Base-by-base conservation (phyloP, 2,113 vertebrate genomes). In the Leptobrachium ailaonicum region DNA sequence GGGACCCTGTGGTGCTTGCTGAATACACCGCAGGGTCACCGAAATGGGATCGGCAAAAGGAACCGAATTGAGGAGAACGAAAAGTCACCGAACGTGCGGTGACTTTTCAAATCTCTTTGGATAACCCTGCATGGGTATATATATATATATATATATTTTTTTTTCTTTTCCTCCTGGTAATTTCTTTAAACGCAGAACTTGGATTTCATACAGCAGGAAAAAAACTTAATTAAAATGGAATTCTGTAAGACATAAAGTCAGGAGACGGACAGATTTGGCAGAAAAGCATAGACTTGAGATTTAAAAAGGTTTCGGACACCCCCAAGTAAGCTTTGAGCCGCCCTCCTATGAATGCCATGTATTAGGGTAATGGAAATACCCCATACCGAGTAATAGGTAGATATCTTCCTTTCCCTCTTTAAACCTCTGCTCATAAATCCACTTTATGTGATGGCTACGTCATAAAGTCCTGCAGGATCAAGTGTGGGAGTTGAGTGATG, bases 371-470 rank as follows among this genome's bases (percentile, higher is more conserved):
- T 77, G 42, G 50, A 69, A 77, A 60, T 20, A 58, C 43, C 42
- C 67, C 66, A 14, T 20, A 69, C 75, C 8, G 41, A 11, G 43
- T 67, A 53, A 41, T 43, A n/a, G 56, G 68, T 12, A 43, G 45
- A 44, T 53, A 60, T 42, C 45, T 70, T 70, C 75, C 11, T 60
- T 1, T 60, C 11, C 13, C 13, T 12, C 56, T 69, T 77, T 58
- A 77, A 60, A 77, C 66, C 42, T 66, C 50, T 68, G 44, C n/a
- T 64, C 53, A 69, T 77, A 77, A 77, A 77, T 77, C 75, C 64
- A 77, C 68, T 56, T 56, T 68, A 56, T 77, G 64, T 56, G 75
- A 58, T 58, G 75, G 68, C 75, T 77, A 56, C 68, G 75, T 68
- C 54, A 68, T 77, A 56, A 77, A 4, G 50, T 50, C 66, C 53